Evolutionary conservation across 2,113 vertebrate species (phyloP), one percentile per base, ranked within the genome.

Genomic region (Bucco capensis): DNA sequence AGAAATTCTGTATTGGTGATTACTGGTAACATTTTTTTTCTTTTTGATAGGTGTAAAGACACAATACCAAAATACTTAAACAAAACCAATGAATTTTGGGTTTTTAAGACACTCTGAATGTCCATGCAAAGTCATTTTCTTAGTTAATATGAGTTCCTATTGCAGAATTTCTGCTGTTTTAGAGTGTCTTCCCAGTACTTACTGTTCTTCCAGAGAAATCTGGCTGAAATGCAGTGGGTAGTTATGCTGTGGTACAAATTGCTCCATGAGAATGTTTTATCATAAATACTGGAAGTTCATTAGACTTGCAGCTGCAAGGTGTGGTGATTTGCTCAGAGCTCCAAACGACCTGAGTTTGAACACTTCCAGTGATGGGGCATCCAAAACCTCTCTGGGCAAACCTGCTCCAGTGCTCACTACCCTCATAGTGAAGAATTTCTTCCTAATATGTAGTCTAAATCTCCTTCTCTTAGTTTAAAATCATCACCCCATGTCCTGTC

Each of bases 301-400:
- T 28, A 33, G 62, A 6, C 46, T 10, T 65, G 31, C 38, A 37
- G 46, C 37, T 84, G 44, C n/a, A 49, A n/a, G n/a, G n/a, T n/a
- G n/a, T n/a, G n/a, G n/a, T n/a, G n/a, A n/a, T n/a, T n/a, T 24
- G 51, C 37, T 61, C 66, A 6, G 3, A 46, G 19, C 8, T 73
- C 44, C 1, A 0, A 54, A 69, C 66, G 57, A 0, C 40, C 66
- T 33, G 19, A 15, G 30, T 62, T 44, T 10, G n/a, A 15, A 0
- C 50, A 7, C 11, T 44, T 0, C 58, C 58, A 65, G 88, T 57
- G 53, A 38, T 10, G 77, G 62, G 19, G 30, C 78, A 73, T 1
- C 82, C 60, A 5, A 69, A 51, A 6, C 67, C 24, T 0, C n/a
- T 27, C 56, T 17, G 75, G 28, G 19, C 10, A 80, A n/a, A 0